Evolutionary conservation across 2,113 vertebrate genomes (phyloP), one percentile per base, ranked within the genome.

Genomic region (Anoura caudifer): DNA sequence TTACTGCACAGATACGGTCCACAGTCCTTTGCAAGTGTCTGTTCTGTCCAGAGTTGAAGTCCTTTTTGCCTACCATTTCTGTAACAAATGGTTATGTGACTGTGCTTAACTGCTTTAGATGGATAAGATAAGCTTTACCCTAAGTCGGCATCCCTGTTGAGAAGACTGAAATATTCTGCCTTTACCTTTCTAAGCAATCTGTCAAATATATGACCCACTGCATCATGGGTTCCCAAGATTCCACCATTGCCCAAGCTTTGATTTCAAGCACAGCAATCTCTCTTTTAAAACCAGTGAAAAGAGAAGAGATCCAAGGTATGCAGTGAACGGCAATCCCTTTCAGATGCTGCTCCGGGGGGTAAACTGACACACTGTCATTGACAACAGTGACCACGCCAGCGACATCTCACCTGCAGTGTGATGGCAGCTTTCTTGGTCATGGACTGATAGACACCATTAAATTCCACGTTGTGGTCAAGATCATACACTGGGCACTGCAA

Each of bases 351-450:
- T 8, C 16, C 24, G 54, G 73, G 20, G 17, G 5, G 2, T 67
- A 88, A 88, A 20, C 38, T 67, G 33, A 31, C 54, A 15, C 3
- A 28, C 10, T 75, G 22, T 70, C 28, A 17, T 5, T 5, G 31
- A 38, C 43, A 67, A 11, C 7, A 59, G 17, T 6, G 26, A 87
- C 61, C 76, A 54, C 10, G 81, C 52, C 81, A 77, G 8, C 1
- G 79, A 52, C 1, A 13, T 95, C 98, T 98, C 85, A 99, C 99
- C 99, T 99, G 99, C 15, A 99, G 96, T 0, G 99, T 99, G 95
- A 99, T 99, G 52, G 98, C 98, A 87, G 98, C 98, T 95, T 98
- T 98, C 97, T 98, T 99, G 73, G 99, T 99, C 98, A 99, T 99
- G 75, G 99, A 98, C 96, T 99, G 99, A 94, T 99, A 99, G 92